phyloP scores from a whole-genome alignment of 92 coral and sea anemone species.

The Zoanthus sansibaricus region DNA sequence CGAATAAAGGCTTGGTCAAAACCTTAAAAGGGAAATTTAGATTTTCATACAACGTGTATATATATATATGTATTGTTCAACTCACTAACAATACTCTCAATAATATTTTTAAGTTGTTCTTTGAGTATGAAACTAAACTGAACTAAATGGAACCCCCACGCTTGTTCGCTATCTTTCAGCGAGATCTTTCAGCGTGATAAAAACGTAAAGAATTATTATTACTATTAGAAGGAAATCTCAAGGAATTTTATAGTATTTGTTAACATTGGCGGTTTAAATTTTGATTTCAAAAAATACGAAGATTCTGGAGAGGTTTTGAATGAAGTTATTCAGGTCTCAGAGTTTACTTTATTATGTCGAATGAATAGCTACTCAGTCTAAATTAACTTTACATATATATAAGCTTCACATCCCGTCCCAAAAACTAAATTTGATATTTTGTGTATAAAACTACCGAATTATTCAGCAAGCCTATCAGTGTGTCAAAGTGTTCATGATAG shows the following conservation, averaged over 20 bases:
- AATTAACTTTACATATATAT: neutral
- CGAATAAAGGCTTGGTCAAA: too few relatives aligned
- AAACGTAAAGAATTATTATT: too few relatives aligned
- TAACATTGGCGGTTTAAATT: neutral
- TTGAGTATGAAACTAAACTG: neutral
- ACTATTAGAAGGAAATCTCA: neutral
- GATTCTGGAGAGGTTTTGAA: neutral
- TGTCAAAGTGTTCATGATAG: neutral
- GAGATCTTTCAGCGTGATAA: neutral
- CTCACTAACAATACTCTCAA: neutral
- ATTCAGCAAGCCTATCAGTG: too few relatives aligned
- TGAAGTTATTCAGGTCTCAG: neutral
- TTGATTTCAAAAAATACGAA: neutral
- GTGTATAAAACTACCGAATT: neutral
- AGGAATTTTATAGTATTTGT: neutral
- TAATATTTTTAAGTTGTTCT: conserved; percentile 3
- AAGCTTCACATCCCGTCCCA: neutral
- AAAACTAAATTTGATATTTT: neutral
- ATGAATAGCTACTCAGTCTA: neutral
- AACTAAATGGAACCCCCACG: neutral
- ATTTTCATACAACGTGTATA: too few relatives aligned
- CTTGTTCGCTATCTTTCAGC: neutral
- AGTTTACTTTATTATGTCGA: conserved; percentile 12
- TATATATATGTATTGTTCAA: neutral
- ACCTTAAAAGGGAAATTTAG: too few relatives aligned